Percentiles rank a stretch among this genome's conserved stretches.
Evolutionary conservation across 30 jellyfish, hydroid and myxozoan genomes (phyloP).

Genomic region (Aurelia sp.): DNA sequence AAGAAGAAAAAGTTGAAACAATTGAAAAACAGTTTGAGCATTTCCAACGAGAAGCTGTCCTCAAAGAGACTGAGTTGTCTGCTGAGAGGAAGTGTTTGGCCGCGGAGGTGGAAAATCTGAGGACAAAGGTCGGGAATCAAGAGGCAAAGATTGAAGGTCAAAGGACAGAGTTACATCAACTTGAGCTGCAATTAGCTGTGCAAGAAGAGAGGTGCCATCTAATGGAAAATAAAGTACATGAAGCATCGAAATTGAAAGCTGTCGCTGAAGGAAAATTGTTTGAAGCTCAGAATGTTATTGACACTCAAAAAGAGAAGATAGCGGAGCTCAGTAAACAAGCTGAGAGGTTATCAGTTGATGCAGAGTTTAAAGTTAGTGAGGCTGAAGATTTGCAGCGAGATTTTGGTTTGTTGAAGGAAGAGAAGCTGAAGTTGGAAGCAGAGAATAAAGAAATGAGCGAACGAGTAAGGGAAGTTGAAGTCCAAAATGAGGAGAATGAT

Average conservation of each 20-base stretch:
- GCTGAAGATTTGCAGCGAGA: constrained; percentile 23
- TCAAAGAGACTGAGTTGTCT: not conserved
- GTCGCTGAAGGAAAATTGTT: constrained; percentile 42
- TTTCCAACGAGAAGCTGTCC: not conserved
- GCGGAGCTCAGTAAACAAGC: constrained; percentile 28
- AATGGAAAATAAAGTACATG: constrained; percentile 44
- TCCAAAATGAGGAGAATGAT: constrained; percentile 3
- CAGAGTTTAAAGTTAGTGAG: not conserved
- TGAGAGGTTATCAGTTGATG: constrained; percentile 28
- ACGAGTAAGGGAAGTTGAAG: not conserved
- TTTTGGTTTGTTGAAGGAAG: constrained; percentile 20
- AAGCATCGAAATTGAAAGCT: constrained; percentile 46
- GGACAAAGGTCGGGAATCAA: not conserved
- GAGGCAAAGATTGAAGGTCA: constrained; percentile 1
- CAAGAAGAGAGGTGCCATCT: constrained; percentile 48
- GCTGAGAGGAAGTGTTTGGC: not conserved
- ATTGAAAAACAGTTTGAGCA: constrained; percentile 12
- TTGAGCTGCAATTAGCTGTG: constrained; percentile 51
- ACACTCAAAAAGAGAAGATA: constrained; percentile 33
- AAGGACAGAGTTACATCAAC: constrained; percentile 30
- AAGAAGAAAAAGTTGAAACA: not conserved
- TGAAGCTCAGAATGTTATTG: constrained; percentile 48
- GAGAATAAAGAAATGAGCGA: constrained; percentile 1
- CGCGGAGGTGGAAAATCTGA: constrained; percentile 16
- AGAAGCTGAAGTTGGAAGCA: constrained; percentile 29